These are phyloP conservation scores for Chelonoidis abingdonii DNA, from an alignment of 2,113 vertebrate species.

Conservation along the genomic window DNA sequence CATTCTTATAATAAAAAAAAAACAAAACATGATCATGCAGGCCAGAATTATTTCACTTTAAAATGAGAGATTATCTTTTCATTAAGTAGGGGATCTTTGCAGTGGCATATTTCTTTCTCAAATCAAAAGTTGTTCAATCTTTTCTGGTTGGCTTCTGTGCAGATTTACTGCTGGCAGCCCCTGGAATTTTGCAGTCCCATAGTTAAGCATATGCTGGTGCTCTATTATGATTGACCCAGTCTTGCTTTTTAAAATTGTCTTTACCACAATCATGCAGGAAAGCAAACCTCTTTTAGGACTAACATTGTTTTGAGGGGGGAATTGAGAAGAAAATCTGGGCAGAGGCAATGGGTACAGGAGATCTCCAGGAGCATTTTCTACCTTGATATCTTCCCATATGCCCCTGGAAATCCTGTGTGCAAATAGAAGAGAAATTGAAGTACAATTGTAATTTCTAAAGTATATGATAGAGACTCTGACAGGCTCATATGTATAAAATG, in stretches of 20 bases:
- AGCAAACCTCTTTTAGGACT: background rate
- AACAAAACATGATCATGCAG: background rate
- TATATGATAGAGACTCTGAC: background rate
- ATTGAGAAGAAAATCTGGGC: background rate
- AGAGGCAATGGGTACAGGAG: background rate
- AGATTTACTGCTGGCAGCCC: background rate
- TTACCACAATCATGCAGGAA: background rate
- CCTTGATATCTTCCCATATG: background rate
- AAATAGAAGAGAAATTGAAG: background rate
- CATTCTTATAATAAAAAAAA: background rate
- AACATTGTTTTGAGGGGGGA: background rate
- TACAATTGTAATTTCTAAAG: background rate
- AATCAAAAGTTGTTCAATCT: background rate
- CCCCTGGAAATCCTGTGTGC: background rate
- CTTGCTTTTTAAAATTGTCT: background rate
- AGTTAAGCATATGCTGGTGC: background rate
- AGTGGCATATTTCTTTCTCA: background rate
- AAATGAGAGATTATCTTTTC: background rate
- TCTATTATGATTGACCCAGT: background rate
- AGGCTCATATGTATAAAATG: background rate
- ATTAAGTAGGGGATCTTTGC: background rate
- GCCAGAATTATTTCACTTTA: background rate
- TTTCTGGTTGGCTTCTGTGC: background rate
- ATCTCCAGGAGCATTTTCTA: rapidly evolving
- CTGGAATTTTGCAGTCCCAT: background rate